Evolutionary conservation across 2,888 invertebrate species (phyloP).

Genomic region (Lutraria lutraria): DNA sequence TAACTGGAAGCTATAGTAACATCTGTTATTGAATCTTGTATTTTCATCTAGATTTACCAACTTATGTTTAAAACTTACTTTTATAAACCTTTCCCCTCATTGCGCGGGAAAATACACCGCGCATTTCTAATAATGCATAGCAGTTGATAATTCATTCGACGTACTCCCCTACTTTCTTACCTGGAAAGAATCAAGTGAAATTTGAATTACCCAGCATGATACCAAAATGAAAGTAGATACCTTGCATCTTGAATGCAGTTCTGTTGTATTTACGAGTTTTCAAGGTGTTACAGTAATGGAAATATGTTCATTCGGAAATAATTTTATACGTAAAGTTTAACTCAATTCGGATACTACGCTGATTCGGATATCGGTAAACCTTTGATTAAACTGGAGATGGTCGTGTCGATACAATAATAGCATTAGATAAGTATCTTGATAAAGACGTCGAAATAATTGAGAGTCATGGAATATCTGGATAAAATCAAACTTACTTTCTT

Average conservation of each 20-base stretch:
- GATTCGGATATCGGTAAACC: background rate
- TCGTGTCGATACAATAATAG: slow-evolving; percentile 21
- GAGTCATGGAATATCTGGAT: slow-evolving; percentile 10
- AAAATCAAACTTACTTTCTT: background rate
- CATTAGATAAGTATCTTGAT: slow-evolving; percentile 18
- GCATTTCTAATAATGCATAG: background rate
- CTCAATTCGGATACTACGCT: background rate
- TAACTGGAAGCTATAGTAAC: background rate
- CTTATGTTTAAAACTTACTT: background rate
- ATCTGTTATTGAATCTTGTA: slow-evolving; percentile 3
- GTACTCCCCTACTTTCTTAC: background rate
- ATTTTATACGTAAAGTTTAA: background rate
- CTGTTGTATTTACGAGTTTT: background rate
- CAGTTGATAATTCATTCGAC: background rate
- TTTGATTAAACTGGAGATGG: background rate
- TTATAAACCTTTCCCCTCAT: background rate
- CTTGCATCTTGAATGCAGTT: background rate
- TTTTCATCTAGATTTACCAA: background rate
- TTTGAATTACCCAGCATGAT: slow-evolving; percentile 1
- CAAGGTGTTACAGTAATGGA: background rate
- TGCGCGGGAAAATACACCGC: background rate
- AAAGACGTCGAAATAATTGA: slow-evolving; percentile 13
- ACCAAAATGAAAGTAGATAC: slow-evolving; percentile 18
- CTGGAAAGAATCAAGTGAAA: slow-evolving; percentile 6
- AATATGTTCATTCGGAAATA: background rate